A percentile compares a stretch with the other conserved stretches of the same genome.
phyloP scores from a whole-genome alignment of 2,797 vertebrate genomes.

The Setipinna tenuifilis region DNA sequence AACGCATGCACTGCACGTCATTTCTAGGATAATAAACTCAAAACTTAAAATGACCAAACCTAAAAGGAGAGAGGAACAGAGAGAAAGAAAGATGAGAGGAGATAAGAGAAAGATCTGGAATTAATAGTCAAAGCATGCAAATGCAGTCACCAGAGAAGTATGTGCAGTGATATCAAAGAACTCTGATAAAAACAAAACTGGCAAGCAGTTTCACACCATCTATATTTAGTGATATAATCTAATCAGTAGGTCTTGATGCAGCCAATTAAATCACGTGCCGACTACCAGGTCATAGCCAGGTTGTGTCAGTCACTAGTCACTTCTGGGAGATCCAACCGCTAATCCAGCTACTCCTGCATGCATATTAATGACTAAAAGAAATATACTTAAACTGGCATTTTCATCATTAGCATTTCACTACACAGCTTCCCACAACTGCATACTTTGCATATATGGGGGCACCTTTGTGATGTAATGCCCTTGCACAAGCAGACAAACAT shows the following conservation, averaged over 20 bases:
- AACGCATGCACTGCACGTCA: no score
- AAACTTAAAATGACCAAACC: background rate
- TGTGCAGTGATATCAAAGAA: background rate
- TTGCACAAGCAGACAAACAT: background rate
- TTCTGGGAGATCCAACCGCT: background rate
- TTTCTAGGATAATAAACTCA: no score
- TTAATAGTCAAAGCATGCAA: background rate
- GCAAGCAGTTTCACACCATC: background rate
- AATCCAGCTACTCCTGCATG: background rate
- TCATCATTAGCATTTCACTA: background rate
- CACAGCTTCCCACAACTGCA: background rate
- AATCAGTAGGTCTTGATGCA: background rate
- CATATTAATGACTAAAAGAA: background rate
- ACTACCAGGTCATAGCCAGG: background rate
- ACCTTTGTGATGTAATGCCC: background rate
- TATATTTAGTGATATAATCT: background rate
- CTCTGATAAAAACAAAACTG: background rate
- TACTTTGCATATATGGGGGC: background rate
- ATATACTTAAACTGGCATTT: background rate
- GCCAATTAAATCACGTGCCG: background rate
- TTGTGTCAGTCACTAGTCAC: background rate
- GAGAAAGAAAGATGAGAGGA: background rate
- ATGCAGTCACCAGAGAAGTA: background rate
- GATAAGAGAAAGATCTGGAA: background rate
- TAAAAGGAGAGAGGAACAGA: background rate